Evolutionary conservation across 2,888 invertebrate genomes (phyloP).

Genomic region (Sarcophaga variegata): DNA sequence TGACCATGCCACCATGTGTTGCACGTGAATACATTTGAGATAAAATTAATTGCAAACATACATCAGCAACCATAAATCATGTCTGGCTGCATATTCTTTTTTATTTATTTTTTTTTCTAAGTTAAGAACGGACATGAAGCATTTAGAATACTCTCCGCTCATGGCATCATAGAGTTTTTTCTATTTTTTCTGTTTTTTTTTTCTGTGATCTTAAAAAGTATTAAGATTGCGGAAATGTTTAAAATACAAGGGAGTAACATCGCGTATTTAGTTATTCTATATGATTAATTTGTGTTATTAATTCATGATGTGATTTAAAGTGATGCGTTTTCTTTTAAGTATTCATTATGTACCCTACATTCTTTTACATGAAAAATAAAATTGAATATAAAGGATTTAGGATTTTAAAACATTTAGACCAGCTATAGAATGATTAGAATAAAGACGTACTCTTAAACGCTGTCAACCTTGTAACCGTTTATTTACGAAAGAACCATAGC

Average conservation of each 20-base stretch:
- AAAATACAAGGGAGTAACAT: slow-evolving; percentile 23
- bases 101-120: too few species aligned
- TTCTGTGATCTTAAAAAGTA: slow-evolving; percentile 60
- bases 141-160: slow-evolving; percentile 39
- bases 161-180: neutral
- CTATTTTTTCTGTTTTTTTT: neutral
- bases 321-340: slow-evolving; percentile 15
- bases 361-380: neutral
- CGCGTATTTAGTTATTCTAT: slow-evolving; percentile 50
- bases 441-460: too few species aligned
- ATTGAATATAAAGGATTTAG: neutral
- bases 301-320: slow-evolving; percentile 41
- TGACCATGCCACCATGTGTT: slow-evolving; percentile 60
- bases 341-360: slow-evolving; percentile 1
- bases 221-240: slow-evolving; percentile 67
- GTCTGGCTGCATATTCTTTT: slow-evolving; percentile 54
- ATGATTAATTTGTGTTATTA: slow-evolving; percentile 66
- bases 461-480: too few species aligned
- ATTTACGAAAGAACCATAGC: too few species aligned
- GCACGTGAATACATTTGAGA: slow-evolving; percentile 68
- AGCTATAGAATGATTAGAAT: too few species aligned
- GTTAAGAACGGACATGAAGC: slow-evolving; percentile 42
- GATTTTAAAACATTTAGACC: neutral
- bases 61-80: slow-evolving; percentile 66
- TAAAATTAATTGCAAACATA: slow-evolving; percentile 68